Base-by-base conservation (phyloP, 2,113 vertebrate species). In the Cynoglossus semilaevis region DNA sequence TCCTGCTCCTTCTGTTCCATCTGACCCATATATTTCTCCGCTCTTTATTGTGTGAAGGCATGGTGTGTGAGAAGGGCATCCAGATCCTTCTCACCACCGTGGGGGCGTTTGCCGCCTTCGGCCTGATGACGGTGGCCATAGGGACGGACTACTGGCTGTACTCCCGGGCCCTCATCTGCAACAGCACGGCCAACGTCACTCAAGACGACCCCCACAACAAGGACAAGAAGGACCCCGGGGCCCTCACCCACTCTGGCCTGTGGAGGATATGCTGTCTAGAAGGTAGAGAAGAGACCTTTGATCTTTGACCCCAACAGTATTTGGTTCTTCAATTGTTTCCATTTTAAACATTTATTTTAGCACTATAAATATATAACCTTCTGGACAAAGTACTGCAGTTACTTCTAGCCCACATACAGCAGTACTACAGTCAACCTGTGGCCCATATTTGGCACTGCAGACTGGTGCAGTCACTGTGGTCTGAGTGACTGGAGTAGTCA, bases 71-170 rank as follows among this genome's bases (percentile, higher is more conserved):
- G 90, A 94, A 94, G 90, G 94, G 94, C 49, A 93, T 94, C 76
- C 94, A 95, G 90, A 93, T 94, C 83, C 90, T 95, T 55, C 88
- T 96, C 90, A 94, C 94, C 81, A 94, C 92, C 56, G 92, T 95
- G 77, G 94, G 94, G 81, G 94, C 94, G 52, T 96, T 96, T 59
- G 94, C 94, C 4, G 92, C 94, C 88, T 96, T 96, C 60, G 93
- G 94, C 87, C 93, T 96, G 88, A 96, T 96, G 94, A 95, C 94
- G 76, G 95, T 96, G 74, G 94, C 94, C 70, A 95, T 96, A 75
- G 94, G 94, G 89, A 96, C 94, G 15, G 94, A 96, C 87, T 96
- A 96, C 86, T 96, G 94, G 94, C 93, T 96, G 49, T 96, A 96
- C 79, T 93, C 94, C 62, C 92, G 94, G 29, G 94, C 93, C 74